Base-by-base conservation (phyloP, 1,140 invertebrate species). In the Drosophila erecta region DNA sequence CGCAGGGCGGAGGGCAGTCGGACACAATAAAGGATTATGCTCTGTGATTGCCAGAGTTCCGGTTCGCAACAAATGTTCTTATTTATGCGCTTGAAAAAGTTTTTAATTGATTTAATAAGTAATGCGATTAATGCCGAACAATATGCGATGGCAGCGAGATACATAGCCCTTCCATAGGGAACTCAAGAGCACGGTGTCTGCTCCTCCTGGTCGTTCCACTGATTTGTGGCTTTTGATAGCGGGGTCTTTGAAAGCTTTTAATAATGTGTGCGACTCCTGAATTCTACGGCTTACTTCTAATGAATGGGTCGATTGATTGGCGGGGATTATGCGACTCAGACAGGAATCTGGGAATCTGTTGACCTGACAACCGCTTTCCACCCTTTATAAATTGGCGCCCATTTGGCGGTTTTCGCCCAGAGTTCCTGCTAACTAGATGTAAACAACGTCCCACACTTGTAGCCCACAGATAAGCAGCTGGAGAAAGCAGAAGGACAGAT, bases 61-160 rank as follows among this genome's bases (percentile, higher is more conserved):
- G 22, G 60, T 47, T 80, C 41, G 70, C 77, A 71, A 81, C 75
- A 79, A 87, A 85, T 80, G 84, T 81, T 86, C 75, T 87, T 87
- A 89, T 87, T 87, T 79, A 87, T 87, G 84, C 83, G 83, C 83
- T 87, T 87, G 79, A 79, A 79, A 89, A 89, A 87, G 56, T 89
- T 87, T 87, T 87, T 86, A 86, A 86, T 86, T 86, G 83, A 86
- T 86, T 86, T 87, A 86, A 87, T 86, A 86, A 87, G 83, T 86
- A 86, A 87, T 87, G 83, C 79, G 83, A 87, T 86, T 86, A 86
- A 86, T 86, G 43, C 61, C 62, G 57, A 76, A 66, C 81, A 71
- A 87, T 76, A 81, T 81, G 81, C 60, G 61, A 69, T 62, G 35
- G 24, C 14, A 65, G 40, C 8, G 41, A 35, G 38, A 49, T n/a